Conservation (phyloP, 2,113 vertebrate genomes). For the Ammospiza caudacuta region DNA sequence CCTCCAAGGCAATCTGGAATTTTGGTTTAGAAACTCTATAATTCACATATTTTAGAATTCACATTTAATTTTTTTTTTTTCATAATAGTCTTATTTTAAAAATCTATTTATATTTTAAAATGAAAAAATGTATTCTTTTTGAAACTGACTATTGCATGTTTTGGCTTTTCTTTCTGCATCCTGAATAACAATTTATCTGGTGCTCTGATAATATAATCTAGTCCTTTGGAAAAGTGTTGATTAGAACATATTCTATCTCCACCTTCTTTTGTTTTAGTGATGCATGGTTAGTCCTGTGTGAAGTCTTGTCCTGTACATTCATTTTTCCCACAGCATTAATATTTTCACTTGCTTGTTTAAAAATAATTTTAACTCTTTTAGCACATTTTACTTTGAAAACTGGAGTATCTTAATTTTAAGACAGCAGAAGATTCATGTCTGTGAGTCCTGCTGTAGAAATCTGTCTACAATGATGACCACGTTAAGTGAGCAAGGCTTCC, state of each 20-base stretch:
- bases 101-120: neutral
- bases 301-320: neutral
- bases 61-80: neutral
- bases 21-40: neutral
- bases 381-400: neutral
- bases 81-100: neutral
- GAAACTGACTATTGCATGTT: neutral
- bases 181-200: neutral
- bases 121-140: neutral
- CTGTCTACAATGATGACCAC: fast-evolving
- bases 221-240: neutral
- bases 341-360: neutral
- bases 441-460: neutral
- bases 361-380: neutral
- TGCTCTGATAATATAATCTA: neutral
- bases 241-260: neutral
- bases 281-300: neutral
- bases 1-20: neutral
- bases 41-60: neutral
- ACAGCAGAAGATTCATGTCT: neutral
- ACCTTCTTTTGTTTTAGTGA: neutral
- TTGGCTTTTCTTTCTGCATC: neutral
- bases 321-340: neutral
- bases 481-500: neutral
- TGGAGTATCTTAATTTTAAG: neutral